phyloP scores from a whole-genome alignment of 2,888 invertebrate genomes.

The Ryuthela nishihirai region DNA sequence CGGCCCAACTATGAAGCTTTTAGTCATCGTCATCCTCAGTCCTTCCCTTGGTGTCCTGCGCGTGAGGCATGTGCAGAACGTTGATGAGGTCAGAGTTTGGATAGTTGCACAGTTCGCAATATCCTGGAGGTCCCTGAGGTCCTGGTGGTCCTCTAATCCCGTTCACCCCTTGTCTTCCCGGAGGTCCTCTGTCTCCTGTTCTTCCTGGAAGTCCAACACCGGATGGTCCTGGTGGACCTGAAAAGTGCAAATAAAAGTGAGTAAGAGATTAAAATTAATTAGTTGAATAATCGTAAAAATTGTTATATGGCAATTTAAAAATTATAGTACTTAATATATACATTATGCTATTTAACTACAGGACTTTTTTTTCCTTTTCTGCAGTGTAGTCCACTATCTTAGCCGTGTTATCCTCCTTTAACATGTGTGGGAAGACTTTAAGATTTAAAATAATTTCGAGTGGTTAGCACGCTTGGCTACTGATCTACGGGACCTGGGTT shows the following conservation, averaged over 20 bases:
- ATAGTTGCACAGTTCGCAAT: conserved; percentile 63
- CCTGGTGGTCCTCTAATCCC: conserved; percentile 49
- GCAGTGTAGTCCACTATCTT: too few relatives aligned
- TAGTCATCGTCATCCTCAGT: conserved; percentile 5
- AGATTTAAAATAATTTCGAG: too few relatives aligned
- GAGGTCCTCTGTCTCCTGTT: conserved; percentile 64
- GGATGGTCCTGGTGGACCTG: conserved; percentile 66
- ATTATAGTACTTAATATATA: too few relatives aligned
- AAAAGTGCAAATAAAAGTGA: conserved; percentile 51
- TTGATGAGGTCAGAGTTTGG: conserved; percentile 49
- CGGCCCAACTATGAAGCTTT: neutral
- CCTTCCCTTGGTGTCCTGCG: conserved; percentile 42
- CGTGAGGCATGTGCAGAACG: conserved; percentile 25
- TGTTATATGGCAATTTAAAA: too few relatives aligned
- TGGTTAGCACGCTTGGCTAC: too few relatives aligned
- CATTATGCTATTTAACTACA: too few relatives aligned
- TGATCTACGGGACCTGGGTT: too few relatives aligned
- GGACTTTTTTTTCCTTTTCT: too few relatives aligned
- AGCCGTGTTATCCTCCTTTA: too few relatives aligned
- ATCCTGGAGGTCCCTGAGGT: conserved; percentile 58
- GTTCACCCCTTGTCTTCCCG: conserved; percentile 63
- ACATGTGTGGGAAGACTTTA: too few relatives aligned
- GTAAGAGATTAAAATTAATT: too few relatives aligned
- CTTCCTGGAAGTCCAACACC: conserved; percentile 60
- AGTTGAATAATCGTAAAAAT: too few relatives aligned